phyloP scores from a whole-genome alignment of 2,888 invertebrate species.

The Cataglyphis albicans region DNA sequence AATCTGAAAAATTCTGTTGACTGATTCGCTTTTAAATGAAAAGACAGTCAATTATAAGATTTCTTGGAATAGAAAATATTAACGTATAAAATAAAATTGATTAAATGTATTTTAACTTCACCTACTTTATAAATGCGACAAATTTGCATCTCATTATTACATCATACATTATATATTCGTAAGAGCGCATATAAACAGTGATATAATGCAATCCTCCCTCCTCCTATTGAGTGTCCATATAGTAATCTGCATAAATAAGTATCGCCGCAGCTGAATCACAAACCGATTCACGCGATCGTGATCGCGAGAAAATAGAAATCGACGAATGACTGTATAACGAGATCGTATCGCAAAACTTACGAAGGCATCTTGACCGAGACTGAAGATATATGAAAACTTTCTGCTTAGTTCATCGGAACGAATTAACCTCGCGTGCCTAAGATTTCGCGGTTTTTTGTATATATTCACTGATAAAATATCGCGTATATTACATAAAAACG shows the following conservation, averaged over 20 bases:
- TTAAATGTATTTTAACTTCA: background rate
- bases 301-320: conserved; percentile 33
- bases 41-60: background rate
- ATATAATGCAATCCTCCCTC: background rate
- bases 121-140: background rate
- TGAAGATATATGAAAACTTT: background rate
- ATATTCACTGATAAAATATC: background rate
- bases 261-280: background rate
- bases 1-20: background rate
- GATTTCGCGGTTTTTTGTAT: conserved; percentile 11
- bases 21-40: background rate
- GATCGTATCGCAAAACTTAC: conserved; percentile 24
- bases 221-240: background rate
- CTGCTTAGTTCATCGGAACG: conserved; percentile 29
- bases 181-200: conserved; percentile 5
- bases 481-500: background rate
- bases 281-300: background rate
- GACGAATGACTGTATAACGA: background rate
- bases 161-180: background rate
- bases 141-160: conserved; percentile 17
- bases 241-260: conserved; percentile 7
- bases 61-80: background rate
- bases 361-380: conserved; percentile 6
- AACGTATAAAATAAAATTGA: background rate
- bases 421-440: conserved; percentile 25